A percentile compares a stretch with the other conserved stretches of the same genome.
Conservation (phyloP, 2,113 vertebrate genomes). For the Megaceryle maxima region DNA sequence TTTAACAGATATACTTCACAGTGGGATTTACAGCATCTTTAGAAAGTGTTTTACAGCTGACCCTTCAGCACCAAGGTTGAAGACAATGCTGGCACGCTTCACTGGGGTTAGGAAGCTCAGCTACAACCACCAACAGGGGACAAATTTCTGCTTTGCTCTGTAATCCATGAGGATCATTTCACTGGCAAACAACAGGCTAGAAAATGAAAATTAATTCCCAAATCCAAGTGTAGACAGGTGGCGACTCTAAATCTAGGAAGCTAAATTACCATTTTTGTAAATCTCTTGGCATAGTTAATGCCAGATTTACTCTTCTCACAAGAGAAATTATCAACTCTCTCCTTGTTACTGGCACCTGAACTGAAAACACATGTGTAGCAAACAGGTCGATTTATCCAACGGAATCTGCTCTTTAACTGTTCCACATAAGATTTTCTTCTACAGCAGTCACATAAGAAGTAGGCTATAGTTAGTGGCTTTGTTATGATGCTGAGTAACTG, state of each 20-base stretch:
- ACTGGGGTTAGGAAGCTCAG: background rate
- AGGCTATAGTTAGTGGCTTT: background rate
- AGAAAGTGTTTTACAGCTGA: slow-evolving; percentile 8
- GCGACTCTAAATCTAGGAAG: background rate
- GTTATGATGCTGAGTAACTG: background rate
- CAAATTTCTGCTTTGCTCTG: background rate
- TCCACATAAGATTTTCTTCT: background rate
- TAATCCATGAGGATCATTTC: background rate
- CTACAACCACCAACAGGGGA: background rate
- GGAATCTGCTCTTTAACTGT: background rate
- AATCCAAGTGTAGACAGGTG: background rate
- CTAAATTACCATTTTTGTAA: background rate
- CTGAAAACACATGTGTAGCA: background rate
- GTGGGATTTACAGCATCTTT: background rate
- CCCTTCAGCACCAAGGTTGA: background rate
- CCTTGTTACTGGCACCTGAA: background rate
- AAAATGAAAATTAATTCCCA: background rate
- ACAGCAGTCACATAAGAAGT: background rate
- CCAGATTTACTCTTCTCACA: background rate
- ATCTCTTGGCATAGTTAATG: background rate
- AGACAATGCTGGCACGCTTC: background rate
- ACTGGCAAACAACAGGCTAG: background rate
- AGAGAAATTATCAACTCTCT: background rate
- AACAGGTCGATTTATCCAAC: background rate
- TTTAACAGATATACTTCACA: background rate